These are phyloP conservation scores for Thyatira batis DNA, from an alignment of 2,888 invertebrate genomes.

Conservation along the genomic window DNA sequence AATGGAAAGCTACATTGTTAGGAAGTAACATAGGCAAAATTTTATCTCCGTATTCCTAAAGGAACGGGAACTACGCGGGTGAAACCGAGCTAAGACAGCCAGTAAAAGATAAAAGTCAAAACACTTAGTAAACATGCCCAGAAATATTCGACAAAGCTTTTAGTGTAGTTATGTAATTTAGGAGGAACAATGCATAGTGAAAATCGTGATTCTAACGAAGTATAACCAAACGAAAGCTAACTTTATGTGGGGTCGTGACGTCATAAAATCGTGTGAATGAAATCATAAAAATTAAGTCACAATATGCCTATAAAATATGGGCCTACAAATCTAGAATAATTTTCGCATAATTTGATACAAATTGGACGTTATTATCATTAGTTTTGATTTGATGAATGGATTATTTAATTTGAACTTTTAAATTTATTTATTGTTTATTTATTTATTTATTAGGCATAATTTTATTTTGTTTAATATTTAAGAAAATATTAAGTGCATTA, in stretches of 20 bases:
- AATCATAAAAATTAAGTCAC: neutral
- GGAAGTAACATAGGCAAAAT: too few relatives aligned
- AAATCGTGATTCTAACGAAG: neutral
- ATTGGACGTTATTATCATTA: neutral
- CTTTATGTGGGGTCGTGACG: neutral
- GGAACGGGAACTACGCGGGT: too few relatives aligned
- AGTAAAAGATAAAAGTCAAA: neutral
- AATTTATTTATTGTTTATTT: neutral
- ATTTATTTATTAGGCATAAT: too few relatives aligned
- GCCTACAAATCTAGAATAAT: neutral
- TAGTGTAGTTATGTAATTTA: conserved; percentile 1
- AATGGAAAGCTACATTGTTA: too few relatives aligned
- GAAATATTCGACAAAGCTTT: conserved; percentile 14
- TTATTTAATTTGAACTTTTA: neutral
- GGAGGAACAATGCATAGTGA: neutral
- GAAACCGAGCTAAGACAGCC: too few relatives aligned
- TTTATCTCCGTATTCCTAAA: too few relatives aligned
- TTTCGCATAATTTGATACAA: neutral
- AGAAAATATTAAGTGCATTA: too few relatives aligned
- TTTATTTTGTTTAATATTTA: too few relatives aligned
- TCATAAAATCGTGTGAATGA: neutral
- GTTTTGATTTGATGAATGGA: neutral
- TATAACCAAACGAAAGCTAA: neutral
- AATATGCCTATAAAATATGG: neutral
- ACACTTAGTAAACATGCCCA: conserved; percentile 11